Conservation (phyloP, 2,888 invertebrate species). For the Phengaris arion region DNA sequence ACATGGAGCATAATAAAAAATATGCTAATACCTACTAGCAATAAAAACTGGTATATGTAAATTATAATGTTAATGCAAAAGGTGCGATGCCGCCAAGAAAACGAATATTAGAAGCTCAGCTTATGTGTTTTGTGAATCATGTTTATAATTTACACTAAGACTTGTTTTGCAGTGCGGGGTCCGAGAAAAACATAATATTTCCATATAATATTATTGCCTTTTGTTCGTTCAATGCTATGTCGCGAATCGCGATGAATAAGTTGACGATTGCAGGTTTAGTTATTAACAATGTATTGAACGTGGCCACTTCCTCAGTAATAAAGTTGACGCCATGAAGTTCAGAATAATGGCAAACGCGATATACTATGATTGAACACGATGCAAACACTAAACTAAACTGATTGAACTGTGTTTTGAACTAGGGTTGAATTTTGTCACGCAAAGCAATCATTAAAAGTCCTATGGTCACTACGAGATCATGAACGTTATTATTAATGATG, state of each 20-base stretch:
- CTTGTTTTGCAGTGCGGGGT: slow-evolving; percentile 30
- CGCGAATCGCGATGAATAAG: slow-evolving; percentile 28
- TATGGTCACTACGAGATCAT: background rate
- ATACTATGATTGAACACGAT: background rate
- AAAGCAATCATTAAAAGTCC: background rate
- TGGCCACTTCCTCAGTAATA: background rate
- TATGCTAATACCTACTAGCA: background rate
- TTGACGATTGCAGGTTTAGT: slow-evolving; percentile 11
- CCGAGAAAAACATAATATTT: slow-evolving; percentile 36
- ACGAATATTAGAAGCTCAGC: slow-evolving; percentile 9
- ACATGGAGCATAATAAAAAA: background rate
- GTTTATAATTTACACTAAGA: slow-evolving; percentile 18
- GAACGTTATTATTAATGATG: background rate
- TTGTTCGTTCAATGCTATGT: slow-evolving; percentile 43
- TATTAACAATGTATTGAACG: slow-evolving; percentile 20
- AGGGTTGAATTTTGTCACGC: background rate
- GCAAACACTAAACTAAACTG: background rate
- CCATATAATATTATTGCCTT: slow-evolving; percentile 42
- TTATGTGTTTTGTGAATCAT: slow-evolving; percentile 25
- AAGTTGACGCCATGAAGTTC: slow-evolving; percentile 1
- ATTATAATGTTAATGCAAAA: background rate
- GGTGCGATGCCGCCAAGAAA: background rate
- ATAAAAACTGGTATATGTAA: slow-evolving; percentile 18
- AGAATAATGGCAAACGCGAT: background rate
- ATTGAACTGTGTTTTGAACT: background rate